A percentile compares a stretch with the other conserved stretches of the same genome.
Conservation (phyloP, 2,888 invertebrate genomes). For the Limnephilus lunatus region DNA sequence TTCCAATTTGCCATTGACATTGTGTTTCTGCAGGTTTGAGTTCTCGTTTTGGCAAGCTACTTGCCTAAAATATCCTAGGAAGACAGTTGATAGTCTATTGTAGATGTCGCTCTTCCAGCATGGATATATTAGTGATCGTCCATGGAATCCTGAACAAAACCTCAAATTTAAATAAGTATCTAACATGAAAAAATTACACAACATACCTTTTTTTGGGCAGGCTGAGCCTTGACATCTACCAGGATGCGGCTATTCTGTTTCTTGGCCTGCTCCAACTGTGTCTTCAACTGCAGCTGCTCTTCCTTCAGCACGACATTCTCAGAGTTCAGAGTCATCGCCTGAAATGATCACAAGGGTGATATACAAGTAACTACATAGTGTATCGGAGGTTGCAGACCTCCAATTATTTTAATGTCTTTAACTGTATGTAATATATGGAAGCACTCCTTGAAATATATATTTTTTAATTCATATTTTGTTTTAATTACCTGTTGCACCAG, state of each 20-base stretch:
- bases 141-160: background rate
- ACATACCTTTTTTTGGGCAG: background rate
- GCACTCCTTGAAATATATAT: background rate
- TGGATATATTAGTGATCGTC: too few species aligned
- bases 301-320: background rate
- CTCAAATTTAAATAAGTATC: background rate
- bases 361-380: background rate
- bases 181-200: background rate
- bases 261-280: background rate
- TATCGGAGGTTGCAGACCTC: background rate
- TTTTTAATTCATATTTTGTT: background rate
- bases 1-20: too few species aligned
- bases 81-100: too few species aligned
- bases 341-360: background rate
- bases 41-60: too few species aligned
- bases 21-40: too few species aligned
- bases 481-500: slow-evolving; percentile 30
- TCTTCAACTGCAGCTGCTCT: background rate
- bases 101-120: too few species aligned
- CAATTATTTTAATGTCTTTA: background rate
- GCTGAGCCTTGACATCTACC: background rate
- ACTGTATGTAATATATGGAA: background rate
- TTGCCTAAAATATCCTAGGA: too few species aligned
- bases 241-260: background rate
- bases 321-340: background rate